Base-by-base conservation (phyloP, 64 coral and sea anemone genomes). In the Montipora cactus region DNA sequence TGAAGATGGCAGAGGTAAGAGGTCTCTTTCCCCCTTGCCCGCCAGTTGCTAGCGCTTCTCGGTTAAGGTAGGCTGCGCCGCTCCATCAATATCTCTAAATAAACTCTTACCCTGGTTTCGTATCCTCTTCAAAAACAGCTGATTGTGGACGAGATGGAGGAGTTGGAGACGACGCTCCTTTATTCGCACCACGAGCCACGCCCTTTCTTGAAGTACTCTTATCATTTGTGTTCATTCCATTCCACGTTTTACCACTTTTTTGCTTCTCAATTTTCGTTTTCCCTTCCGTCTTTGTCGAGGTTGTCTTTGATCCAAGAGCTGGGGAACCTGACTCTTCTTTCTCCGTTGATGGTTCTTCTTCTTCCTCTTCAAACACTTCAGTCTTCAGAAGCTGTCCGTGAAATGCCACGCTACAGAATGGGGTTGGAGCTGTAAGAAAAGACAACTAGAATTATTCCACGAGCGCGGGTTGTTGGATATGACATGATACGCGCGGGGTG, bases 341-440 rank as follows among this genome's bases (percentile, higher is more conserved):
- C 82, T 18, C 16, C 12, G 92, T 83, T 13, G 74, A 45, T 77
- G 55, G 18, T 75, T 89, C 59, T 69, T 72, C 76, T 72, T 87
- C 79, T 21, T 83, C 79, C 25, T 84, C 16, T 69, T 94, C 83
- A 78, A 90, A 97, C 14, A 81, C 47, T 28, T 74, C 93, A 47
- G 92, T 97, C 71, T 88, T 94, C 10, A 97, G 80, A 10, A 92
- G 21, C 59, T 92, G 88, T 2, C 93, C 95, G 4, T 68, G 78
- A 46, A 97, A 76, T 16, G 91, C 85, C 46, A 97, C 37, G 44
- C 81, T 94, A 67, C 95, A 97, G 76, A 59, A 94, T 18, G 95
- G 93, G 14, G 84, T 71, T 16, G 94, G 88, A 79, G 95, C 95
- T 97, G 62, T 2, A 93, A 81, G 2, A 85, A 14, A 18, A 55